phyloP scores from a whole-genome alignment of 2,888 invertebrate genomes.

The Neoascia interrupta region DNA sequence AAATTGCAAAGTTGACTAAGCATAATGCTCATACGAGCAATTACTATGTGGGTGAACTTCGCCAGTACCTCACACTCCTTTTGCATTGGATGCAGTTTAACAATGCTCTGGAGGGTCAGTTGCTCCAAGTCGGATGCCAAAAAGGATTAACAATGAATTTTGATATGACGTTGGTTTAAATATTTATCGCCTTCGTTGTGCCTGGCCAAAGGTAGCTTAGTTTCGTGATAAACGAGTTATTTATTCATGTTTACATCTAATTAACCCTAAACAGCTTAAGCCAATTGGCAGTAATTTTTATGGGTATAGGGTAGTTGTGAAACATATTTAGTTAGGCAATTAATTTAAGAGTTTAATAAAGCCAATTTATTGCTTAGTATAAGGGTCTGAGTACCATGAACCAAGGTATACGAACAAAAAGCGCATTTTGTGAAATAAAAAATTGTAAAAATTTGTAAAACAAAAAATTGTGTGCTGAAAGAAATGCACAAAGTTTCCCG shows the following conservation, averaged over 20 bases:
- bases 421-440: no score
- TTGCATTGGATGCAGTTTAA: conserved; percentile 40
- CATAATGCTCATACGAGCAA: conserved; percentile 57
- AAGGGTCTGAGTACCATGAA: no score
- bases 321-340: no score
- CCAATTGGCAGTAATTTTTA: conserved; percentile 7
- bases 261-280: conserved; percentile 27
- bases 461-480: no score
- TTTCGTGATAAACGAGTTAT: conserved; percentile 22
- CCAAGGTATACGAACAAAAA: no score
- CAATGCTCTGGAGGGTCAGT: conserved; percentile 15
- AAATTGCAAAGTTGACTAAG: conserved; percentile 67
- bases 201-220: background rate
- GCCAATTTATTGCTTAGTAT: no score
- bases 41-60: conserved; percentile 16
- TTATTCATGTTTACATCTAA: conserved; percentile 44
- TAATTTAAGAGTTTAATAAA: no score
- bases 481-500: no score
- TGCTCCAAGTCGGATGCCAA: conserved; percentile 15
- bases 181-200: conserved; percentile 33
- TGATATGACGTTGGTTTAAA: conserved; percentile 27
- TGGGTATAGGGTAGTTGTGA: background rate
- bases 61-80: conserved; percentile 4
- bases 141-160: conserved; percentile 50
- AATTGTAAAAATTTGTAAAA: no score